Conservation (phyloP, 92 coral and sea anemone genomes). For the Palythoa grandiflora region DNA sequence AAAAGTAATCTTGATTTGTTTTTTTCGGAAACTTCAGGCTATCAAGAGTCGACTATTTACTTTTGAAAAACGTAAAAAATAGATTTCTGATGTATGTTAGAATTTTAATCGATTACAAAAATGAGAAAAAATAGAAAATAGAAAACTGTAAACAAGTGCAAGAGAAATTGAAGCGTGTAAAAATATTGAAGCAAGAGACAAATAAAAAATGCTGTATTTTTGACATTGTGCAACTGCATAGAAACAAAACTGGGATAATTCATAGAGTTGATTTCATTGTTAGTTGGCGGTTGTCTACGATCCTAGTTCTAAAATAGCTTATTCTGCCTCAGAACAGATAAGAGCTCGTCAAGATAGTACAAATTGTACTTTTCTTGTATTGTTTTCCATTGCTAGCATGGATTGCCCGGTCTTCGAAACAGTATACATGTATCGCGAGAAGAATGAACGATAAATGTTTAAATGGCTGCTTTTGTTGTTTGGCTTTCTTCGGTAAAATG, state of each 20-base stretch:
- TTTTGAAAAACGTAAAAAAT: too few species aligned
- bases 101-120: not conserved
- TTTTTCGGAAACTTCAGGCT: too few species aligned
- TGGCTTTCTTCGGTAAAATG: not conserved
- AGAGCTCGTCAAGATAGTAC: not conserved
- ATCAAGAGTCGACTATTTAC: too few species aligned
- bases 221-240: too few species aligned
- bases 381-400: not conserved
- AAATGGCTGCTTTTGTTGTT: not conserved
- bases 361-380: too few species aligned
- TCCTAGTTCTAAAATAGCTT: not conserved
- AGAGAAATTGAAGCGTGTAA: not conserved
- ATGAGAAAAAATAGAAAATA: not conserved
- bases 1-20: too few species aligned
- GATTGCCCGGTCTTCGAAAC: not conserved
- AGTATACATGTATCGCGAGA: not conserved
- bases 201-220: not conserved
- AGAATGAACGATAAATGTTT: not conserved
- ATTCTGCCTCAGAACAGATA: not conserved
- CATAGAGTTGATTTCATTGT: too few species aligned
- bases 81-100: not conserved
- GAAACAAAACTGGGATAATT: too few species aligned
- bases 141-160: not conserved
- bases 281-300: not conserved
- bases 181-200: not conserved